Evolutionary conservation across 2,888 invertebrate species (phyloP).

Genomic region (Melipona beecheii): DNA sequence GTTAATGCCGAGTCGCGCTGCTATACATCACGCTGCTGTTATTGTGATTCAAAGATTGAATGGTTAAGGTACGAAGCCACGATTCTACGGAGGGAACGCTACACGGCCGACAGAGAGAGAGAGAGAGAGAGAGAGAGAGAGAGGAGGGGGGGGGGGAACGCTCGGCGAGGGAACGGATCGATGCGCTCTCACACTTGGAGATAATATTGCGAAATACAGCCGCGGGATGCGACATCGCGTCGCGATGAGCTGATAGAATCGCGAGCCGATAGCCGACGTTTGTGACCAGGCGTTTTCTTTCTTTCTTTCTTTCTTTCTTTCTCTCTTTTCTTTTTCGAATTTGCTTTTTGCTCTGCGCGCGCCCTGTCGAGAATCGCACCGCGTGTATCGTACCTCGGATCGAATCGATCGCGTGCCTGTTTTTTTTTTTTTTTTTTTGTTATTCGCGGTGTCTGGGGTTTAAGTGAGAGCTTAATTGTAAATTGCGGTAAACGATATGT

Average conservation of each 20-base stretch:
- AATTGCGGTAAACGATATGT: too few species aligned
- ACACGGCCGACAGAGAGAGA: constrained; percentile 9
- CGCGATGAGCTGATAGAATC: constrained; percentile 36
- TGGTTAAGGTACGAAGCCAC: constrained; percentile 67
- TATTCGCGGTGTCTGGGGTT: too few species aligned
- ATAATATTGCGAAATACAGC: constrained; percentile 67
- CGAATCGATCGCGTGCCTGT: neutral
- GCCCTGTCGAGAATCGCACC: neutral
- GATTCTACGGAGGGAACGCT: constrained; percentile 47
- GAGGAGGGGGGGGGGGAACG: neutral
- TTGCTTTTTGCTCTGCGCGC: constrained; percentile 2
- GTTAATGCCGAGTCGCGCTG: constrained; percentile 70
- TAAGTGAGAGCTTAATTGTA: too few species aligned
- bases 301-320: too few species aligned
- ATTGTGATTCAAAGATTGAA: constrained; percentile 74
- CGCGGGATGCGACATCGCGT: constrained; percentile 38
- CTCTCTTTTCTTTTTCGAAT: neutral
- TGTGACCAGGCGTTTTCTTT: neutral
- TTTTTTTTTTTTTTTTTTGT: neutral
- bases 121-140: neutral
- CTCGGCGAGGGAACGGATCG: constrained; percentile 58
- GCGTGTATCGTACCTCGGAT: neutral
- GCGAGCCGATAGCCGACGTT: neutral
- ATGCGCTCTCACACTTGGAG: constrained; percentile 63
- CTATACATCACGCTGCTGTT: constrained; percentile 69